Percentiles rank a stretch among this genome's conserved stretches.
These are phyloP conservation scores for Poecilia latipinna DNA, from an alignment of 2,113 vertebrate species.

Conservation along the genomic window DNA sequence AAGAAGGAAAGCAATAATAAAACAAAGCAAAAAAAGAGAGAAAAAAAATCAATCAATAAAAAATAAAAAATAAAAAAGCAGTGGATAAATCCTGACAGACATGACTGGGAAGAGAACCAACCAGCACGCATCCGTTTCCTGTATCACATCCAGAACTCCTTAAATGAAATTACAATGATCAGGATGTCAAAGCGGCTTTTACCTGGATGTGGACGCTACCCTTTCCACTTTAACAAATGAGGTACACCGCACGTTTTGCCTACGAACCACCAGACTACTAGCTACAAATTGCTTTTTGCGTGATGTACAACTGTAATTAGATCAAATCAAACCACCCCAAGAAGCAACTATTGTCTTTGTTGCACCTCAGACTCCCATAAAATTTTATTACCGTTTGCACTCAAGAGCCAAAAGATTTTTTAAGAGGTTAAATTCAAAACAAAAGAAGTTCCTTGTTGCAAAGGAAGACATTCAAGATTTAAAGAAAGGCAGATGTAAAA, in stretches of 20 bases:
- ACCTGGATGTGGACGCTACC: constrained; percentile 21
- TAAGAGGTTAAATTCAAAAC: constrained; percentile 40
- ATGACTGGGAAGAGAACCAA: constrained; percentile 2
- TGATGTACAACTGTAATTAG: constrained; percentile 59
- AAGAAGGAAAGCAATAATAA: background rate
- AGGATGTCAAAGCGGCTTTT: background rate
- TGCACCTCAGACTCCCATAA: constrained; percentile 70
- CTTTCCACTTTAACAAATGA: constrained; percentile 39
- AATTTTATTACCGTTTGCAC: constrained; percentile 57
- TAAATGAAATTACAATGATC: constrained; percentile 1
- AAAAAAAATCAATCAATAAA: background rate
- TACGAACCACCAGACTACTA: constrained; percentile 21
- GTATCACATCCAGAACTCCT: constrained; percentile 4
- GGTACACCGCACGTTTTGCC: constrained; percentile 15
- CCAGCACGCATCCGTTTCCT: constrained; percentile 34
- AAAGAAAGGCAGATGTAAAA: background rate
- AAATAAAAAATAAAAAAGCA: background rate
- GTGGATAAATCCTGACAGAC: background rate
- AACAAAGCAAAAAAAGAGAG: too few relatives aligned
- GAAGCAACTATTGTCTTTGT: constrained; percentile 57
- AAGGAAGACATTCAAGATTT: background rate
- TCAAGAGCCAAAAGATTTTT: constrained; percentile 41
- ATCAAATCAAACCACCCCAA: constrained; percentile 54
- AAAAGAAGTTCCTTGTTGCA: constrained; percentile 18
- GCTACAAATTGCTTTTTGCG: constrained; percentile 42